phyloP scores from a whole-genome alignment of 2,797 vertebrate genomes.

The Stomatorhinus walkeri region DNA sequence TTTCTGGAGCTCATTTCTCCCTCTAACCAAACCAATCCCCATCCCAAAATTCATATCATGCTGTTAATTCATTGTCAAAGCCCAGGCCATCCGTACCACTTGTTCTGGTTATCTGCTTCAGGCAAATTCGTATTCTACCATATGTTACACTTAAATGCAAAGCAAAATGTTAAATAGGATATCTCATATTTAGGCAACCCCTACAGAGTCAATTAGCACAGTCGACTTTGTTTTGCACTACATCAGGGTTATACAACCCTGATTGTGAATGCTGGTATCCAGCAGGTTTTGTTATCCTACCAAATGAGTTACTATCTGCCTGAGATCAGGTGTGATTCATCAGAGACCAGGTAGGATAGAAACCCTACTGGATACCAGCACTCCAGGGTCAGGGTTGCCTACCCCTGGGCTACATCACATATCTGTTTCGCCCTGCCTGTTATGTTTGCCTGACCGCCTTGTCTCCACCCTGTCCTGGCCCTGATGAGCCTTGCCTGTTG shows the following conservation, averaged over 20 bases:
- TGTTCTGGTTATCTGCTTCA: not conserved
- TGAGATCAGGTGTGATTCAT: not conserved
- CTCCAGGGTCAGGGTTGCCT: not conserved
- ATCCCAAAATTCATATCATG: not conserved
- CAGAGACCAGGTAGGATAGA: not conserved
- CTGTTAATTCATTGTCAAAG: not conserved
- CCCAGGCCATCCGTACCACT: not conserved
- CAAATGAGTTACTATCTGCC: not conserved
- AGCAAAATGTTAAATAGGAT: not conserved
- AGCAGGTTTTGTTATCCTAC: not conserved
- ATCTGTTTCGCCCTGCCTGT: not conserved
- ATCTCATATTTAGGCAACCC: not conserved
- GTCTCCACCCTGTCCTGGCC: not conserved
- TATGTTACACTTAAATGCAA: not conserved
- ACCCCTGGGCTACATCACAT: not conserved
- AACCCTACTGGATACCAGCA: not conserved
- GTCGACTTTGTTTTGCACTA: not conserved
- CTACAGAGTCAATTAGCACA: not conserved
- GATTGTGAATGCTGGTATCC: not conserved
- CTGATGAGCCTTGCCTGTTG: not conserved
- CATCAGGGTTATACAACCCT: not conserved
- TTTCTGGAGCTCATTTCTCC: not conserved
- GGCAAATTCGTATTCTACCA: not conserved
- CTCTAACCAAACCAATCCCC: not conserved
- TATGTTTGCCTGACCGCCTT: not conserved